phyloP scores from a whole-genome alignment of 2,888 invertebrate species.

The Drosophila subsilvestris region DNA sequence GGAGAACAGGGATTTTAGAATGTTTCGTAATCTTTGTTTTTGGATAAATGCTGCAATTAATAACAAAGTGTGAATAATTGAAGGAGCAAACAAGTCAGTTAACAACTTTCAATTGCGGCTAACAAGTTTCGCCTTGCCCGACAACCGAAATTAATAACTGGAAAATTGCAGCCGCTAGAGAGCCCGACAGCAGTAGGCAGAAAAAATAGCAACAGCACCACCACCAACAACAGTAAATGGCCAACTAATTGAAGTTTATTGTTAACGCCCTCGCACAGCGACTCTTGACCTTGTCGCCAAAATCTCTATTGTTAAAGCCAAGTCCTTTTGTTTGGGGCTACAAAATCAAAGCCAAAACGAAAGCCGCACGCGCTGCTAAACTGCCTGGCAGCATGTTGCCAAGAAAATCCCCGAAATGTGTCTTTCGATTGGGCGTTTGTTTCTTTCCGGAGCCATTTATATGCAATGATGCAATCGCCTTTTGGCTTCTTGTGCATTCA shows the following conservation, averaged over 20 bases:
- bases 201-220: constrained; percentile 10
- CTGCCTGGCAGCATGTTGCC: constrained; percentile 25
- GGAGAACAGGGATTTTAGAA: constrained; percentile 19
- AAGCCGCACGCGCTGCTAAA: constrained; percentile 36
- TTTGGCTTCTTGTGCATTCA: constrained; percentile 46
- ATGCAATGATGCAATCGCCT: constrained; percentile 57
- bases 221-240: constrained; percentile 48
- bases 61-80: constrained; percentile 61
- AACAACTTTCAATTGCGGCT: constrained; percentile 75
- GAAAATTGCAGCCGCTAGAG: constrained; percentile 60
- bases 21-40: constrained; percentile 33
- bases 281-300: constrained; percentile 64
- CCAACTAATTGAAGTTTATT: constrained; percentile 59
- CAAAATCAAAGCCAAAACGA: constrained; percentile 28
- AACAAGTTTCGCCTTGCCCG: constrained; percentile 55
- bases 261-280: constrained; percentile 47
- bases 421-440: constrained; percentile 11
- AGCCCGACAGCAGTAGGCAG: not conserved
- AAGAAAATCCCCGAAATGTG: constrained; percentile 11
- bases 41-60: constrained; percentile 53
- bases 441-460: constrained; percentile 31
- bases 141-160: constrained; percentile 63
- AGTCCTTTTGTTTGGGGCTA: constrained; percentile 48
- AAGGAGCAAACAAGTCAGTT: constrained; percentile 63
- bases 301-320: constrained; percentile 33